These are phyloP conservation scores for Rhineura floridana DNA, from an alignment of 2,113 vertebrate genomes.

Conservation along the genomic window DNA sequence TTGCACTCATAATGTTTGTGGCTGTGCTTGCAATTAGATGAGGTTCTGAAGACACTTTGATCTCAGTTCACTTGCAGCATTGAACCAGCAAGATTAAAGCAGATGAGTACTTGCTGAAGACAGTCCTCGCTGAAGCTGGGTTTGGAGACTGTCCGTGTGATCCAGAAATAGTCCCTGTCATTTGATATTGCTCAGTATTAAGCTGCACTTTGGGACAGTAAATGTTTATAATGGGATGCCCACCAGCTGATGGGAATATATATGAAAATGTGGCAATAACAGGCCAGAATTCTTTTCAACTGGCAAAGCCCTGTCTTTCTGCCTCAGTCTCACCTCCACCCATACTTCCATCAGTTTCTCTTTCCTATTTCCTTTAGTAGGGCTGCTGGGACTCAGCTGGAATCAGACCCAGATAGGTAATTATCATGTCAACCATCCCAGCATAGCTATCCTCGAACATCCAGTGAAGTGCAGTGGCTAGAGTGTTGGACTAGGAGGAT, in stretches of 20 bases:
- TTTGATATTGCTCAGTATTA: not conserved
- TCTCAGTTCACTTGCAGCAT: constrained; percentile 60
- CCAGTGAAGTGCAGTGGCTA: too few relatives aligned
- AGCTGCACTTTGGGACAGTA: not conserved
- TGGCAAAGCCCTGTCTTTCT: not conserved
- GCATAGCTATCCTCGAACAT: too few relatives aligned
- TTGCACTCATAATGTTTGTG: constrained; percentile 69
- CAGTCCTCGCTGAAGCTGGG: not conserved
- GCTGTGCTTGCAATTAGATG: constrained; percentile 67
- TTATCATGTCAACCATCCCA: too few relatives aligned
- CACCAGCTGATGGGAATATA: not conserved
- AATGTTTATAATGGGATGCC: not conserved
- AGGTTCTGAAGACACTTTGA: constrained; percentile 72
- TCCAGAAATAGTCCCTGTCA: not conserved
- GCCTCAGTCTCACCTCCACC: not conserved
- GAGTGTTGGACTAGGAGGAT: too few relatives aligned
- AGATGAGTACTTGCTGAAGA: constrained; percentile 40
- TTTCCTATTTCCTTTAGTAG: not conserved
- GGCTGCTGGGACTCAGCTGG: too few relatives aligned
- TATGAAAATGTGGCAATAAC: not conserved
- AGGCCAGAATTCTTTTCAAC: not conserved
- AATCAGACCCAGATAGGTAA: too few relatives aligned
- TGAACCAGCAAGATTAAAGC: constrained; percentile 62
- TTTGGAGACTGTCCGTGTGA: constrained; percentile 26
- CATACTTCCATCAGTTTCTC: not conserved